Evolutionary conservation across 2,888 invertebrate species (phyloP).

Genomic region (Phyllotreta cruciferae): DNA sequence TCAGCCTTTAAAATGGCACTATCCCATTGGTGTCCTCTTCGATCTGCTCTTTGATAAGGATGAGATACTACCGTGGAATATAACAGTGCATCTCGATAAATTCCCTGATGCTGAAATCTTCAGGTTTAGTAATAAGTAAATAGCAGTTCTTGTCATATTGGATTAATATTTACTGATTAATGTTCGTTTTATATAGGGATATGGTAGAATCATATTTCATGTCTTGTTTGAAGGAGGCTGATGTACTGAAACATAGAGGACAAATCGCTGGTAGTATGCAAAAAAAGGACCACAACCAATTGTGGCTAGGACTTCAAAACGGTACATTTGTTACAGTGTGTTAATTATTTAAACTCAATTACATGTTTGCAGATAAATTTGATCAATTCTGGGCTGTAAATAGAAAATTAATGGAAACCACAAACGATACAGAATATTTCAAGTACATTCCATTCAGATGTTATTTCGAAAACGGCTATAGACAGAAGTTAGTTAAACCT

Average conservation of each 20-base stretch:
- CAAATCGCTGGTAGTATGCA: constrained; percentile 91
- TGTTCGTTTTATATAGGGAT: constrained; percentile 67
- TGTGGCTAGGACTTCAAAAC: constrained; percentile 94
- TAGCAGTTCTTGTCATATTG: constrained; percentile 10
- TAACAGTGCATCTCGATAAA: constrained; percentile 93
- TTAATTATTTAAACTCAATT: background rate
- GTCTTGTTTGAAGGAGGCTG: constrained; percentile 96
- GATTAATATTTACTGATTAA: background rate
- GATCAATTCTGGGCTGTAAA: constrained; percentile 99
- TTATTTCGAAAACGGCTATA: constrained; percentile 74
- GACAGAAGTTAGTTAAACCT: constrained; percentile 81
- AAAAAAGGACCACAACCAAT: constrained; percentile 94
- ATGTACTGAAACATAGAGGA: constrained; percentile 94
- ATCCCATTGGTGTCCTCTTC: constrained; percentile 89
- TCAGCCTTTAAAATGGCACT: constrained; percentile 89
- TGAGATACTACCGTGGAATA: constrained; percentile 88
- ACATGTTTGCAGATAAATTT: constrained; percentile 81
- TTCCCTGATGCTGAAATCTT: constrained; percentile 92
- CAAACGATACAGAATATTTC: constrained; percentile 80
- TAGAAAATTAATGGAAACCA: constrained; percentile 90
- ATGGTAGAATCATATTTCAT: constrained; percentile 93
- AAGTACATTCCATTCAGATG: constrained; percentile 90
- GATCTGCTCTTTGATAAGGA: constrained; percentile 73
- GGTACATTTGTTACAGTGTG: constrained; percentile 64
- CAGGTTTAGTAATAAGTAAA: constrained; percentile 82